Conservation (phyloP, 2,888 invertebrate species). For the Leucoptera coffeella region DNA sequence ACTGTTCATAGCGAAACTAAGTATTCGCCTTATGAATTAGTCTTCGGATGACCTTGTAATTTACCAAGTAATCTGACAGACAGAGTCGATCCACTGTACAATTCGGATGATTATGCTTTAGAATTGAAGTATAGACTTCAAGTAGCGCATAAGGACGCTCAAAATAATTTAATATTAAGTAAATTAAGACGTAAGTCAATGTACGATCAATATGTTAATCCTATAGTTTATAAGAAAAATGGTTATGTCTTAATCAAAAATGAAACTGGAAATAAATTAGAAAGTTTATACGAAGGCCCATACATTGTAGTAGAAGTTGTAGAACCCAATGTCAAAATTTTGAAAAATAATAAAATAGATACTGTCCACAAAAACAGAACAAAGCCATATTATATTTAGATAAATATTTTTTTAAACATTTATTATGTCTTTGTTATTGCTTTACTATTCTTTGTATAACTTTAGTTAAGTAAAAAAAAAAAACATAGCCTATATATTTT, state of each 20-base stretch:
- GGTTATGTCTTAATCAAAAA: not conserved
- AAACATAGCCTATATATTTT: no score
- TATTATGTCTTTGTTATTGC: no score
- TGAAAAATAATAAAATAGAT: not conserved
- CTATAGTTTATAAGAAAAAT: not conserved
- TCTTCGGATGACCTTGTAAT: not conserved
- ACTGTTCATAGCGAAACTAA: slow-evolving; percentile 2
- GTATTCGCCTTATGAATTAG: slow-evolving; percentile 2
- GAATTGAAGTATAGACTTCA: slow-evolving; percentile 4
- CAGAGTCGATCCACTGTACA: not conserved
- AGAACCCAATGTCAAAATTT: not conserved
- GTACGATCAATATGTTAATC: not conserved
- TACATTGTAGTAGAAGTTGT: not conserved
- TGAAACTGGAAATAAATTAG: not conserved
- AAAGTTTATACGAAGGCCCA: not conserved
- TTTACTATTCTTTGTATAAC: no score
- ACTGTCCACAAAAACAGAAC: not conserved
- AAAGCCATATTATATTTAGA: not conserved
- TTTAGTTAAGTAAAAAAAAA: no score
- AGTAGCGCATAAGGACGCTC: slow-evolving; percentile 1
- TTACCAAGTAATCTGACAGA: slow-evolving; percentile 1
- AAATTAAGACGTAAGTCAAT: not conserved
- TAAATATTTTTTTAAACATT: no score
- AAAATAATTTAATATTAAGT: not conserved
- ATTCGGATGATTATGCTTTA: slow-evolving; percentile 2